Base-by-base conservation (phyloP, 2,797 vertebrate species). In the Zalophus californianus region DNA sequence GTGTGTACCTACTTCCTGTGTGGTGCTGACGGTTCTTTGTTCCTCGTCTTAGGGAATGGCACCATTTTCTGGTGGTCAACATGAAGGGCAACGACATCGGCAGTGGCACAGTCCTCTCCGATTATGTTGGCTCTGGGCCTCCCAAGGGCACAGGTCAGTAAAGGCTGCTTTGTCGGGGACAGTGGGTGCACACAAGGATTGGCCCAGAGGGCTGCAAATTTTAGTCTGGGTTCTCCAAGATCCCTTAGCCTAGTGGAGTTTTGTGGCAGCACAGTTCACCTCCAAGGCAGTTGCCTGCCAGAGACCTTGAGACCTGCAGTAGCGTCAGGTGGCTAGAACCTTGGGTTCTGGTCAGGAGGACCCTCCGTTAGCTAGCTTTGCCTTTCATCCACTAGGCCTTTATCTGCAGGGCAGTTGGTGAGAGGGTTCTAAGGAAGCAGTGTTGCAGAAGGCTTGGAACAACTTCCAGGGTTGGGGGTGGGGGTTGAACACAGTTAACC, bases 11-110 rank as follows among this genome's bases (percentile, higher is more conserved):
- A 50, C 23, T 32, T 27, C 5, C n/a, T 1, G 8, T 1, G 8
- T 14, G 35, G 62, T 11, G 27, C n/a, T 97, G 66, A 90, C 15
- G 0, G 11, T 23, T 38, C 86, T 18, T 2, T 75, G 3, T 94
- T 70, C 92, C 64, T 95, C 35, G 7, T 1, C 32, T 20, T 20
- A 99, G 99, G 97, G 99, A 99, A 91, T 99, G 99, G 99, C 99
- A 99, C 95, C 99, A 99, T 97, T 99, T 99, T 87, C 98, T 99
- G 97, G 99, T 99, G 96, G 99, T 99, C 98, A 99, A 99, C 98
- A 99, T 99, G 99, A 99, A 99, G 82, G 99, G 99, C 32, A 99
- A 99, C 0, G 98, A 99, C 0, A 98, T 99, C 72, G 98, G 98
- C 77, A 99, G 99, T 0, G 99, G 99, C 38, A 98, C 98, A 0